These are phyloP conservation scores for Phoxinus phoxinus DNA, from an alignment of 2,113 vertebrate genomes.

Conservation along the genomic window DNA sequence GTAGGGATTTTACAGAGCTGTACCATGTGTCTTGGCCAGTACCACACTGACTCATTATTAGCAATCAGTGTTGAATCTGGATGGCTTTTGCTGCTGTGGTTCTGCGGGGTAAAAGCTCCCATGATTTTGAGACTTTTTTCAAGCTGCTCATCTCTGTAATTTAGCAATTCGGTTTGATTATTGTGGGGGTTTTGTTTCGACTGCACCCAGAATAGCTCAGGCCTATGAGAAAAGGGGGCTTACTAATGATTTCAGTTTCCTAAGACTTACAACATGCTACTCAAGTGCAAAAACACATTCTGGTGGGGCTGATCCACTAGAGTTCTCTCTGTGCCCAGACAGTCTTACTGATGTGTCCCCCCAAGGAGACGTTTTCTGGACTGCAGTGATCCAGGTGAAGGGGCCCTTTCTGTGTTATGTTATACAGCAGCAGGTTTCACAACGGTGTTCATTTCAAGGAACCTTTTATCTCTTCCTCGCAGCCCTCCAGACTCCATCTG, in stretches of 20 bases:
- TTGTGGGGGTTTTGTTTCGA: slow-evolving; percentile 53
- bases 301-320: neutral
- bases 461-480: slow-evolving; percentile 37
- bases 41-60: slow-evolving; percentile 51
- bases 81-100: slow-evolving; percentile 44
- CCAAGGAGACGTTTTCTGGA: neutral
- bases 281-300: slow-evolving; percentile 12
- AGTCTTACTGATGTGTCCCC: neutral
- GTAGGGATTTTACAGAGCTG: slow-evolving; percentile 14
- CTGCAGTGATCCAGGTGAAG: slow-evolving; percentile 43
- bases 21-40: slow-evolving; percentile 39
- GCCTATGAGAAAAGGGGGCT: slow-evolving; percentile 22
- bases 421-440: slow-evolving; percentile 49
- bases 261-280: slow-evolving; percentile 35
- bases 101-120: slow-evolving; percentile 23
- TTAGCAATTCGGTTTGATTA: slow-evolving; percentile 56
- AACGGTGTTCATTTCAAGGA: slow-evolving; percentile 60
- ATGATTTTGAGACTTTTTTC: slow-evolving; percentile 40
- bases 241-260: slow-evolving; percentile 41
- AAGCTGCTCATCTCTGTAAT: slow-evolving; percentile 62
- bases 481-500: slow-evolving; percentile 42
- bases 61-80: slow-evolving; percentile 51
- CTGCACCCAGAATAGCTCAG: neutral
- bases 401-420: slow-evolving; percentile 36
- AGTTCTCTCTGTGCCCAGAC: neutral